Evolutionary conservation across 2,797 vertebrate genomes (phyloP), one percentile per base, ranked within the genome.

Genomic region (Tadarida brasiliensis): DNA sequence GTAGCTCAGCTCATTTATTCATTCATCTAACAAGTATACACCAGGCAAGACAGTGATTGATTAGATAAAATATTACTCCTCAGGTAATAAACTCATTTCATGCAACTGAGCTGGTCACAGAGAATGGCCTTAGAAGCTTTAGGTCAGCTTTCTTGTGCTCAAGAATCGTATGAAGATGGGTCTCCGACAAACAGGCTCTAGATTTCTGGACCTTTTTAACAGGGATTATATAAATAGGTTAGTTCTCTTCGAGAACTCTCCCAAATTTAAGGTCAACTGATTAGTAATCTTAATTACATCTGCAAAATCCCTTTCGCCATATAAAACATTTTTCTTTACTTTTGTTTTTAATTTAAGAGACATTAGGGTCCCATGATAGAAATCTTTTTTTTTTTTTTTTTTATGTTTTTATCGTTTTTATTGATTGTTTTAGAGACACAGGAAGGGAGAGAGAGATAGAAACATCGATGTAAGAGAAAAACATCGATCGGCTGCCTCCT

Each of bases 301-400:
- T 20, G 2, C 2, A 11, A 71, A 87, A 51, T 65, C 54, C 8
- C 10, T n/a, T 89, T 86, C 91, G 30, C 49, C 39, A 26, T n/a
- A 7, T 92, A 51, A 74, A 92, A 24, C 0, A 0, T 2, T 28
- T 95, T 65, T 59, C 3, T 85, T 96, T 54, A 9, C 22, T 76
- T 84, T 89, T 63, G 9, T 57, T 94, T 94, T 90, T 65, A 47
- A 65, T 57, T 59, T 63, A 89, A 59, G 65, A 92, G n/a, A 39
- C 30, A 59, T 35, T 63, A 80, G 2, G 7, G 16, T 80, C 28
- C 22, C 26, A 39, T 54, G 20, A 44, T 51, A 7, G 14, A 70
- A 71, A 81, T 87, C 16, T 54, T 47, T 44, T 44, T 44, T 44
- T 44, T 39, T 39, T 39, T 39, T 39, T 39, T 39, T 39, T 39